Conservation (phyloP, 2,888 invertebrate genomes). For the Cyaniris semiargus region DNA sequence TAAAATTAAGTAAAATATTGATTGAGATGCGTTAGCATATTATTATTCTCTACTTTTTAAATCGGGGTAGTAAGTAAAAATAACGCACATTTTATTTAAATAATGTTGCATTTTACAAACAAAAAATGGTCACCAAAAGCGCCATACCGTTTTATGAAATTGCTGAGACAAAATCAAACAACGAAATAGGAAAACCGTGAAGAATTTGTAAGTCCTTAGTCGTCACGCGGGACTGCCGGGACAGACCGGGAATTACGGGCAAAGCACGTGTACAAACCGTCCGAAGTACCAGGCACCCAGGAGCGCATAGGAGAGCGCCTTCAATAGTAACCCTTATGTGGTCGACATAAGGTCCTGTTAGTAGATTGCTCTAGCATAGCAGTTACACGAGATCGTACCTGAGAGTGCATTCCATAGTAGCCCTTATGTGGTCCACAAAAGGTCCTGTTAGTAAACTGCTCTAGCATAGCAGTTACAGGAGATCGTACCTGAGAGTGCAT, state of each 20-base stretch:
- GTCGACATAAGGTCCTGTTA: neutral
- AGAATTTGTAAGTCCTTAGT: too few species aligned
- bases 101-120: too few species aligned
- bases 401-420: neutral
- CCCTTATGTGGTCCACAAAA: neutral
- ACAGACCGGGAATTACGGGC: neutral
- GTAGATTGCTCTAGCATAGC: neutral
- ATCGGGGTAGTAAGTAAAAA: too few species aligned
- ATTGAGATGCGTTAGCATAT: too few species aligned
- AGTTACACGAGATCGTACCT: neutral
- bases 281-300: constrained; percentile 1
- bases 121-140: too few species aligned
- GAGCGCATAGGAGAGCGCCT: neutral
- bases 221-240: neutral
- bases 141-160: too few species aligned
- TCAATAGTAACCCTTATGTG: neutral
- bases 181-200: too few species aligned
- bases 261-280: constrained; percentile 17
- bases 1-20: too few species aligned
- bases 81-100: too few species aligned
- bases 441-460: neutral
- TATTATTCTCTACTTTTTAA: too few species aligned
- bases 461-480: too few species aligned
- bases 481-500: neutral
- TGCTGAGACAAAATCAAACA: too few species aligned